Evolutionary conservation across 2,797 vertebrate genomes (phyloP).

Genomic region (Sebastiscus albofasciatus): DNA sequence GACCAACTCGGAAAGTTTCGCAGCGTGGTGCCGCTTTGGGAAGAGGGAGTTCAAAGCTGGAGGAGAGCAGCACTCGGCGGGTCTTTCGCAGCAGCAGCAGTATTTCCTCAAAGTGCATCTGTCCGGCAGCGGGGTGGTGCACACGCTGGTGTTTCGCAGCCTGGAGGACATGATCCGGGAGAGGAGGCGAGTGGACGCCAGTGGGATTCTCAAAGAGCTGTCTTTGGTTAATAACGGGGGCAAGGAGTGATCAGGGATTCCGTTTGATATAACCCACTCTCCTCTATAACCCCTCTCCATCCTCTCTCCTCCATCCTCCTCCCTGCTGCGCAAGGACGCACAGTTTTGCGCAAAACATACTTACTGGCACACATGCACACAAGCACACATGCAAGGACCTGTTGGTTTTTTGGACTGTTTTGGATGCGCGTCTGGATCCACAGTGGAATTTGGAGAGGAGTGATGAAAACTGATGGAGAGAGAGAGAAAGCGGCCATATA

Average conservation of each 20-base stretch:
- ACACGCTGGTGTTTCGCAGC: slow-evolving; percentile 94
- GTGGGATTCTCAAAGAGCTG: slow-evolving; percentile 94
- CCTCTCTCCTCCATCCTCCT: background rate
- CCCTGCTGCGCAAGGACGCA: slow-evolving; percentile 55
- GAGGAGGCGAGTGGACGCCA: slow-evolving; percentile 94
- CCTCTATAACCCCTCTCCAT: background rate
- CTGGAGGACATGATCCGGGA: slow-evolving; percentile 98
- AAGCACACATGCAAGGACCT: slow-evolving; percentile 70
- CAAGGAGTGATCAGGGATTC: slow-evolving; percentile 85
- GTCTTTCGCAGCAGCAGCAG: slow-evolving; percentile 75
- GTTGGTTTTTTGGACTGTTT: slow-evolving; percentile 69
- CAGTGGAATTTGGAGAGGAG: slow-evolving; percentile 53
- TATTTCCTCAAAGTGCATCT: slow-evolving; percentile 97
- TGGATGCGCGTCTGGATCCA: slow-evolving; percentile 41
- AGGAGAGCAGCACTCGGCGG: slow-evolving; percentile 91
- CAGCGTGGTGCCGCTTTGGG: slow-evolving; percentile 99
- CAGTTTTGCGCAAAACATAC: slow-evolving; percentile 40
- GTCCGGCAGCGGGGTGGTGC: slow-evolving; percentile 90
- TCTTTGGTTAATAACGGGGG: slow-evolving; percentile 87
- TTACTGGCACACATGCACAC: slow-evolving; percentile 39
- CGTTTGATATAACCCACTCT: slow-evolving; percentile 57
- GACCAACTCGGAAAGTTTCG: slow-evolving; percentile 99
- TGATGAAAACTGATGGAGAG: slow-evolving; percentile 25
- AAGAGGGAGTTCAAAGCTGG: slow-evolving; percentile 98
- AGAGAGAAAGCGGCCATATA: slow-evolving; percentile 47